Conservation (phyloP, 2,888 invertebrate species). For the Drosophila helvetica region DNA sequence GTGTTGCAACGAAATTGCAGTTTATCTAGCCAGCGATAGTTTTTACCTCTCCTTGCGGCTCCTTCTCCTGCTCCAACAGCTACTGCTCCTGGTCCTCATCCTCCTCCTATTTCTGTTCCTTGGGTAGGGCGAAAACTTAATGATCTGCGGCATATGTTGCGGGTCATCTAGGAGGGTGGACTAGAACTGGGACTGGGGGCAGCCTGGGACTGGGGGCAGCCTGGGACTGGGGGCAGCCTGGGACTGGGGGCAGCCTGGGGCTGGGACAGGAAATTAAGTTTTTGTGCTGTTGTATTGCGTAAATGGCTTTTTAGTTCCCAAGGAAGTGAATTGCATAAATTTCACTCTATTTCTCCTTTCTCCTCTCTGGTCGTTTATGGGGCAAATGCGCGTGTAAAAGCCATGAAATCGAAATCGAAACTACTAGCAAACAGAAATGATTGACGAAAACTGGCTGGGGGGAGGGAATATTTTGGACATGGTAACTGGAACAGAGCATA, state of each 20-base stretch:
- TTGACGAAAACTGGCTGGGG: constrained; percentile 64
- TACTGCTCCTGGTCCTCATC: constrained; percentile 6
- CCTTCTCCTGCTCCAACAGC: neutral
- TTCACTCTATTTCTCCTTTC: constrained; percentile 38
- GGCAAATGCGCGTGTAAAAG: constrained; percentile 75
- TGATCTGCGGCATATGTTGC: constrained; percentile 78
- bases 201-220: neutral
- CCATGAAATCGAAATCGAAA: constrained; percentile 75
- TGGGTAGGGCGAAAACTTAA: constrained; percentile 57
- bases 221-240: constrained; percentile 50
- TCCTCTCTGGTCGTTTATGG: constrained; percentile 6
- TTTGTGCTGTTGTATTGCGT: constrained; percentile 74
- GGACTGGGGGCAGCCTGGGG: neutral
- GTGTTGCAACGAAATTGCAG: constrained; percentile 78
- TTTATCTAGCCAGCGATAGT: constrained; percentile 63
- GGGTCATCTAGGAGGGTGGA: constrained; percentile 54
- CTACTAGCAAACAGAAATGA: constrained; percentile 66
- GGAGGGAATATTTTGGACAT: constrained; percentile 39
- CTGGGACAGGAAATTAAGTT: constrained; percentile 72
- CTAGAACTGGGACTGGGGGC: neutral
- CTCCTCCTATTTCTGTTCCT: neutral
- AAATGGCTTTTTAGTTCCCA: constrained; percentile 74
- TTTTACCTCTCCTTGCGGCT: neutral
- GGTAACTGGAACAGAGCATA: constrained; percentile 67
- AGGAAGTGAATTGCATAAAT: constrained; percentile 78